phyloP scores from a whole-genome alignment of 2,888 invertebrate genomes.

The Ephialtes manifestator region DNA sequence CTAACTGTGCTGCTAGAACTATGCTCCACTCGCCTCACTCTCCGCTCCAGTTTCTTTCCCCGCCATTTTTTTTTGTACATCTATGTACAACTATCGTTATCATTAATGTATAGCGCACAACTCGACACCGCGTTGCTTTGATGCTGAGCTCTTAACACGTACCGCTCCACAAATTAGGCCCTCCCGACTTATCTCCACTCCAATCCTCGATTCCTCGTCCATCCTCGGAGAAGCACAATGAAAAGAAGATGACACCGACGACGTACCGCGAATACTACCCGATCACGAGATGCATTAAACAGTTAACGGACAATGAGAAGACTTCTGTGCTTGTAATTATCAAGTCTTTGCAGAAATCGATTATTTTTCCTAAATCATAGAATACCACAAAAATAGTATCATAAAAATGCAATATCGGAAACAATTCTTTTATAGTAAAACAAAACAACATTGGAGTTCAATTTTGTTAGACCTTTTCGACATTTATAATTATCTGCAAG shows the following conservation, averaged over 20 bases:
- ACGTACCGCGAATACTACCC: constrained; percentile 18
- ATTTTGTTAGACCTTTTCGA: not conserved
- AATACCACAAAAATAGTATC: not conserved
- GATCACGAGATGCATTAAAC: constrained; percentile 19
- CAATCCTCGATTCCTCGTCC: constrained; percentile 19
- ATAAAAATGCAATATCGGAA: not conserved
- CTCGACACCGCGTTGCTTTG: constrained; percentile 46
- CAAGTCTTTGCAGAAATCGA: not conserved
- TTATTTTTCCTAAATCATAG: not conserved
- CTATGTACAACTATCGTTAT: not conserved
- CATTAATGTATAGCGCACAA: constrained; percentile 7
- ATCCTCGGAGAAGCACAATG: constrained; percentile 16
- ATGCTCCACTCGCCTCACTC: constrained; percentile 45
- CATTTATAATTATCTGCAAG: not conserved
- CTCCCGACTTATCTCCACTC: constrained; percentile 21
- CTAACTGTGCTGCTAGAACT: constrained; percentile 65
- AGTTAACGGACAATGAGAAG: constrained; percentile 14
- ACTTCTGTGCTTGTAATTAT: constrained; percentile 28
- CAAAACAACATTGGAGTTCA: not conserved
- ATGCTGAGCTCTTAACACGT: constrained; percentile 45
- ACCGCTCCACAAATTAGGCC: constrained; percentile 29
- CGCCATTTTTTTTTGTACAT: constrained; percentile 6
- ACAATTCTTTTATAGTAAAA: not conserved
- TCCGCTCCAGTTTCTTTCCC: constrained; percentile 13
- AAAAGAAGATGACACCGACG: not conserved